Evolutionary conservation across 2,797 vertebrate genomes (phyloP), one percentile per base, ranked within the genome.

Genomic region (Gymnocypris eckloni): DNA sequence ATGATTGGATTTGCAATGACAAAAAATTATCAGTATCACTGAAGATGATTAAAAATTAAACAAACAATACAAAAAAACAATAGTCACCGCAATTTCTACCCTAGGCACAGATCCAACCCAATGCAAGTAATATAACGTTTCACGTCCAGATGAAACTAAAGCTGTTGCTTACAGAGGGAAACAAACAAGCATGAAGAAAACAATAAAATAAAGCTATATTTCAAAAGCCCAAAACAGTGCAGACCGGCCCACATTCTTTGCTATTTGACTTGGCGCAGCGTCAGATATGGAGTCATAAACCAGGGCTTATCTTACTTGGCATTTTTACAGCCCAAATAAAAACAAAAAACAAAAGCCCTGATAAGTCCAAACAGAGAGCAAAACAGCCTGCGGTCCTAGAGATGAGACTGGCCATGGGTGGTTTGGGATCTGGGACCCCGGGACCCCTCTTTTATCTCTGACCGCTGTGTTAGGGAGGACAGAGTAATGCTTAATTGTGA

Each of bases 181-280:
- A 72, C 41, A 83, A 83, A 76, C 43, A 66, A 83, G 45, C 28
- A 52, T 52, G 33, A 73, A 64, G 43, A 76, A 76, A 83, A 75
- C 33, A 52, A 73, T 73, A 48, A 76, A 50, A n/a, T 25, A 77
- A 83, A 83, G 33, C 43, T 52, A 77, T 83, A 28, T 66, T 5
- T 59, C 52, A 85, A 76, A 16, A 4, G 66, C 72, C 6, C 4
- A 61, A 69, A 64, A 20, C 73, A 10, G 72, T 81, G 41, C 11
- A 81, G 78, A 52, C 18, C 39, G 20, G 70, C 45, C 86, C 37
- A 83, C 56, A 79, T 81, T 87, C 72, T 52, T 41, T 28, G 37
- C 88, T 87, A 87, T 91, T 92, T 92, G 88, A 83, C 76, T 87
- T 89, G 88, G 90, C 79, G 82, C 64, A 86, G 15, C 0, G 41